Conservation (phyloP, 2,797 vertebrate genomes). For the Ptychobarbus kaznakovi region DNA sequence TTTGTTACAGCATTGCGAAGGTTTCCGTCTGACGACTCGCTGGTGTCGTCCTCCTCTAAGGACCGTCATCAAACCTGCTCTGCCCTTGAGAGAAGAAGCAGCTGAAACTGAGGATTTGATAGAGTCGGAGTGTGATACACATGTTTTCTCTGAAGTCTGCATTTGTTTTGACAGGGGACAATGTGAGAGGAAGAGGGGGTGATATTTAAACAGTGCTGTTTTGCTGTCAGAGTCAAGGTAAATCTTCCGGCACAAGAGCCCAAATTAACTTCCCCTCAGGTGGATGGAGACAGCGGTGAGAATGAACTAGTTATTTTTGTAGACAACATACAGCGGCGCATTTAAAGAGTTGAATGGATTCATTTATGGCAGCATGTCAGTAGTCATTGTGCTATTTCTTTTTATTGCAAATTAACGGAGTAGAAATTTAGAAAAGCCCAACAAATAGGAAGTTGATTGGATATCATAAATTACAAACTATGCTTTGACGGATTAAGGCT, state of each 20-base stretch:
- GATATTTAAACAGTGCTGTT: conserved; percentile 40
- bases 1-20: background rate
- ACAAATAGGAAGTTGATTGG: background rate
- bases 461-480: background rate
- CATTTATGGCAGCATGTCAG: background rate
- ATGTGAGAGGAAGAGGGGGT: conserved; percentile 12
- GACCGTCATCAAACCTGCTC: conserved; percentile 6
- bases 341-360: background rate
- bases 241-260: background rate
- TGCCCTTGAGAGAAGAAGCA: conserved; percentile 15
- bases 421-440: background rate
- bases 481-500: background rate
- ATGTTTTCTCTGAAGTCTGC: conserved; percentile 7
- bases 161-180: conserved; percentile 42
- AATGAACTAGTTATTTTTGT: conserved; percentile 26
- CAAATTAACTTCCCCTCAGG: conserved; percentile 30
- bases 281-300: background rate
- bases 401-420: background rate
- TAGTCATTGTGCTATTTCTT: background rate
- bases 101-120: conserved; percentile 26
- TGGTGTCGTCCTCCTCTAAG: conserved; percentile 6
- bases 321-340: background rate
- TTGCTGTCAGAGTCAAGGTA: conserved; percentile 31
- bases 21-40: background rate
- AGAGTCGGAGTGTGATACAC: background rate